Percentiles rank a stretch among this genome's conserved stretches.
Conservation (phyloP, 2,113 vertebrate species). For the Lepisosteus oculatus region DNA sequence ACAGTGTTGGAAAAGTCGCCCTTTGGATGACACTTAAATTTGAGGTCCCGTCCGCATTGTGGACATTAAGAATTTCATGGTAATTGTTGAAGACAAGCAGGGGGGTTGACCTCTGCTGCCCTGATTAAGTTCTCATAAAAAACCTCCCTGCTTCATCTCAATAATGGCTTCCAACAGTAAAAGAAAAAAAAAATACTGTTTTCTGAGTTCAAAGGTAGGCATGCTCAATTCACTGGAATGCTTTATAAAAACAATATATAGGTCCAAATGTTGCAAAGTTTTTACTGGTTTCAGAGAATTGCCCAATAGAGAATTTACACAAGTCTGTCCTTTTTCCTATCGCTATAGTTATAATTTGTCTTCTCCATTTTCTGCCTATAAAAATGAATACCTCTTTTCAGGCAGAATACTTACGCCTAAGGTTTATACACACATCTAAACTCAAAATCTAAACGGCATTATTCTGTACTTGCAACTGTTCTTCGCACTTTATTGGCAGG, state of each 20-base stretch:
- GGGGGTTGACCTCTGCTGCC: conserved; percentile 49
- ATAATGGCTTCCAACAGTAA: conserved; percentile 44
- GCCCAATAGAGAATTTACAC: too few relatives aligned
- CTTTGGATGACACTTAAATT: conserved; percentile 63
- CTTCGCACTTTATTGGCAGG: too few relatives aligned
- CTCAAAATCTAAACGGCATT: too few relatives aligned
- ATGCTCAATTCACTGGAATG: background rate
- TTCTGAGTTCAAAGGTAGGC: conserved; percentile 22
- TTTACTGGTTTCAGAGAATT: background rate
- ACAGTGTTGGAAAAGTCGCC: conserved; percentile 48
- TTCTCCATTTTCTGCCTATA: too few relatives aligned
- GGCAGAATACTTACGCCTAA: too few relatives aligned
- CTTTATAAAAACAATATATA: background rate
- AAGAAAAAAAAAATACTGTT: conserved; percentile 31
- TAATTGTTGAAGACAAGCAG: conserved; percentile 59
- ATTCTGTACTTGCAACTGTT: too few relatives aligned
- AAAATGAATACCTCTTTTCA: too few relatives aligned
- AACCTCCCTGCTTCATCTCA: conserved; percentile 37
- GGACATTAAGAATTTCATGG: conserved; percentile 72
- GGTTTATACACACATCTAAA: too few relatives aligned
- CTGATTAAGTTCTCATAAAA: conserved; percentile 63
- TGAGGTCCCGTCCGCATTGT: conserved; percentile 40
- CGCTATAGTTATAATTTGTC: too few relatives aligned
- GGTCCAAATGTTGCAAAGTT: background rate
- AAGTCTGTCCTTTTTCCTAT: too few relatives aligned